phyloP scores from a whole-genome alignment of 2,888 invertebrate species.

The Pyrrhia umbra region DNA sequence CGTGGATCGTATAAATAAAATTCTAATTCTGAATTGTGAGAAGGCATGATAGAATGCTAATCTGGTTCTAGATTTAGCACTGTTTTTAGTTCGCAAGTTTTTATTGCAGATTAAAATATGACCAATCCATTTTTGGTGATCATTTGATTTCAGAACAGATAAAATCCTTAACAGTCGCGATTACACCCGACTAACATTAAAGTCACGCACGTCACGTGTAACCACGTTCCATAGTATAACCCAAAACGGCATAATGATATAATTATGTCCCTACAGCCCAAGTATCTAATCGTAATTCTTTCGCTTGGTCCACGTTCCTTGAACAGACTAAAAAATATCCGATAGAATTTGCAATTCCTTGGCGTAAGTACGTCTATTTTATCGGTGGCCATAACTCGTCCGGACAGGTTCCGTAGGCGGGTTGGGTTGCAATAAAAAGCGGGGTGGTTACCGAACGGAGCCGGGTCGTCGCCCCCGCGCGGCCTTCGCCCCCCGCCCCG shows the following conservation, averaged over 20 bases:
- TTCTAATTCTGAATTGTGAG: neutral
- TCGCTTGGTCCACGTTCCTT: slow-evolving; percentile 32
- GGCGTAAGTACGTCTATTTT: slow-evolving; percentile 76
- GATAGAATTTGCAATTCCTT: slow-evolving; percentile 73
- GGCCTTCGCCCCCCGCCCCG: slow-evolving; percentile 83
- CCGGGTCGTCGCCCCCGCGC: slow-evolving; percentile 82
- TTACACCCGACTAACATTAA: slow-evolving; percentile 24
- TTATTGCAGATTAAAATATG: slow-evolving; percentile 40
- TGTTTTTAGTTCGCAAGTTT: slow-evolving; percentile 18
- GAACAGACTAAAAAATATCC: slow-evolving; percentile 59
- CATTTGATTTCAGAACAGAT: slow-evolving; percentile 51
- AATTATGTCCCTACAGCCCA: slow-evolving; percentile 43
- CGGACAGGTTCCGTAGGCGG: slow-evolving; percentile 77
- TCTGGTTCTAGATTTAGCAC: slow-evolving; percentile 2
- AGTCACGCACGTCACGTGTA: slow-evolving; percentile 39
- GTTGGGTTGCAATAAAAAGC: slow-evolving; percentile 75
- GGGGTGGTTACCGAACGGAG: slow-evolving; percentile 73
- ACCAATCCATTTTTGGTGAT: slow-evolving; percentile 37
- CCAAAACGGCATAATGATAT: slow-evolving; percentile 52
- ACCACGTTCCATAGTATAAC: slow-evolving; percentile 20
- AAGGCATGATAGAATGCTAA: neutral
- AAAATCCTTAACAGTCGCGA: slow-evolving; percentile 33
- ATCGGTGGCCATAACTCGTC: slow-evolving; percentile 77
- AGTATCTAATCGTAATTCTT: slow-evolving; percentile 36
- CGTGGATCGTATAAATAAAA: slow-evolving; percentile 9